Evolutionary conservation across 1,140 invertebrate species (phyloP), one percentile per base, ranked within the genome.

Genomic region (Heterodera carotae): DNA sequence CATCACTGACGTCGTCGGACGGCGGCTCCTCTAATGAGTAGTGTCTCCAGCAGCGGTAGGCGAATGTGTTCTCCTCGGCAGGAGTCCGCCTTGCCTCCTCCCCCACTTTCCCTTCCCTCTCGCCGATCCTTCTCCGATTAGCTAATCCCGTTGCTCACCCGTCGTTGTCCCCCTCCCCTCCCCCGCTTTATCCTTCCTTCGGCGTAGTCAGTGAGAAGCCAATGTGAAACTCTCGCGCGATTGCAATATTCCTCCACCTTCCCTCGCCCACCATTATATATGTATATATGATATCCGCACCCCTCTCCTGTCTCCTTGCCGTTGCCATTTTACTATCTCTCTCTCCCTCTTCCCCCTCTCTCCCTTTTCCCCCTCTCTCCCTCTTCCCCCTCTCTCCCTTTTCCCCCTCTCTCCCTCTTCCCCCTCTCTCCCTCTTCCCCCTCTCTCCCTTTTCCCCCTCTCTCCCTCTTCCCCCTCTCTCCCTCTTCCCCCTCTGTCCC

Each of bases 81-180:
- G 48, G 48, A 53, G 48, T 53, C 48, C 48, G 10, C 48, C 48
- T 15, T n/a, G n/a, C 48, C 48, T 15, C 48, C 48, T 18, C 48
- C 48, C 15, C 48, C 48, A 8, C 48, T 12, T 53, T n/a, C n/a
- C 27, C 22, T 8, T 25, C 27, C 62, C 62, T 8, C 18, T 25
- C 62, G 8, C 62, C 62, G 62, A 53, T 53, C 48, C 48, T 15
- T 53, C 62, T 29, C 62, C 62, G 62, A 66, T 66, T 66, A 66
- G 62, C 62, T 66, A 66, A 66, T 66, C 62, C 62, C 62, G 62
- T 66, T 66, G 62, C 62, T 10, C 62, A n/a, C 62, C n/a, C n/a
- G n/a, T n/a, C n/a, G n/a, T n/a, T n/a, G n/a, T n/a, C n/a, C n/a
- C n/a, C n/a, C 27, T 66, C 18, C 33, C 18, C 62, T 27, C 18